Evolutionary conservation across 2,113 vertebrate species (phyloP).

Genomic region (Steatornis caripensis): DNA sequence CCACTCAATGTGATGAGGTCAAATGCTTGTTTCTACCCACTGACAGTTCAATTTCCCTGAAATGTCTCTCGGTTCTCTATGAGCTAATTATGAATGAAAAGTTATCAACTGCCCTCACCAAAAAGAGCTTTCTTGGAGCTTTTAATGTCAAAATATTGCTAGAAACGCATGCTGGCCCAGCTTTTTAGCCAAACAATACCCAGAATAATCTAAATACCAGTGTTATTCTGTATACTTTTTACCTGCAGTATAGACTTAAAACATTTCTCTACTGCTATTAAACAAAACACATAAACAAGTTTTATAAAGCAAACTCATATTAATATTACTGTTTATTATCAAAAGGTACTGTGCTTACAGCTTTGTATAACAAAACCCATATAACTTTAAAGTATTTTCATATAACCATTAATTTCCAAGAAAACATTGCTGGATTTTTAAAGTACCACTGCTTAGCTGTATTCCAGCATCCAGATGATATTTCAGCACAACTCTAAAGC

Average conservation of each 20-base stretch:
- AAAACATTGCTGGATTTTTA: slow-evolving; percentile 11
- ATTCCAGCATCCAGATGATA: not conserved
- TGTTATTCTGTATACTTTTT: slow-evolving; percentile 80
- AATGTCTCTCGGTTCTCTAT: slow-evolving; percentile 91
- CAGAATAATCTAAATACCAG: slow-evolving; percentile 84
- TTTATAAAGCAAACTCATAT: slow-evolving; percentile 30
- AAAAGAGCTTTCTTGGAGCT: slow-evolving; percentile 90
- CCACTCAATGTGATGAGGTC: slow-evolving; percentile 99
- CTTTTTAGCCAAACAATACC: slow-evolving; percentile 77
- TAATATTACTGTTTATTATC: slow-evolving; percentile 25
- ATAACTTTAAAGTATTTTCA: slow-evolving; percentile 21
- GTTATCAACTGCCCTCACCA: slow-evolving; percentile 91
- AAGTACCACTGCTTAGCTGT: slow-evolving; percentile 1
- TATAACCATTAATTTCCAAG: not conserved
- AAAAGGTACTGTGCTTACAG: not conserved
- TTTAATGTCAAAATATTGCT: slow-evolving; percentile 99
- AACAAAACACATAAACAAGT: not conserved
- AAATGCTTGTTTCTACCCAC: slow-evolving; percentile 94
- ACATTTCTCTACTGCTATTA: slow-evolving; percentile 52
- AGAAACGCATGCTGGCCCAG: slow-evolving; percentile 78
- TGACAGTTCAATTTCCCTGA: slow-evolving; percentile 99
- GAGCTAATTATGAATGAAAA: slow-evolving; percentile 99
- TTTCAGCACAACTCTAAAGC: not conserved
- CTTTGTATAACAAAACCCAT: slow-evolving; percentile 4
- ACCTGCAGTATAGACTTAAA: slow-evolving; percentile 68